These are phyloP conservation scores for Ctenodactylus gundi DNA, from an alignment of 2,113 vertebrate genomes.

Conservation along the genomic window DNA sequence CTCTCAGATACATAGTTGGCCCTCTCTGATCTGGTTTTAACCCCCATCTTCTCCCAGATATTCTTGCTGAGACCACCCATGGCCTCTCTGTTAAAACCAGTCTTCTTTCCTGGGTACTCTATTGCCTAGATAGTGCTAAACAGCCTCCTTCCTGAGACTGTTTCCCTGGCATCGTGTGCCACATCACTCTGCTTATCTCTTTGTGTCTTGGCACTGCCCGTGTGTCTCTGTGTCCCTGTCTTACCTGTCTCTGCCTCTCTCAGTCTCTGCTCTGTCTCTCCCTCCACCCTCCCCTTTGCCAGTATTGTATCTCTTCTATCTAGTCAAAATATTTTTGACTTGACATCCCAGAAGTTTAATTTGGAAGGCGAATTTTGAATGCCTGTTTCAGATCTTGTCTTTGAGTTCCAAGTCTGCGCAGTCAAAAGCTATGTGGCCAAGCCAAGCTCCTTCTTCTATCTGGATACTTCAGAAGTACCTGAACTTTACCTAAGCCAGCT, in stretches of 20 bases:
- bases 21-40: background rate
- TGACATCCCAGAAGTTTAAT: background rate
- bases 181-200: background rate
- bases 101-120: background rate
- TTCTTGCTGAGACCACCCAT: background rate
- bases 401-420: background rate
- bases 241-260: too few species aligned
- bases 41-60: fast-evolving
- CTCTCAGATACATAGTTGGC: background rate
- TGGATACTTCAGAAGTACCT: background rate
- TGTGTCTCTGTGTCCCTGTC: background rate
- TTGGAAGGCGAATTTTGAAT: background rate
- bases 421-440: too few species aligned
- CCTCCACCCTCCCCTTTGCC: too few species aligned
- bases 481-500: background rate
- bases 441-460: background rate
- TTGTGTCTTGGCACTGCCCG: fast-evolving
- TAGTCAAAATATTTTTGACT: too few species aligned
- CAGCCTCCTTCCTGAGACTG: background rate
- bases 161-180: background rate
- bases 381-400: background rate
- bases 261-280: background rate
- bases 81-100: background rate
- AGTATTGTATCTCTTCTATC: background rate
- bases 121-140: fast-evolving